Base-by-base conservation (phyloP, 1,140 invertebrate genomes). In the Ceratosolen solmsi region DNA sequence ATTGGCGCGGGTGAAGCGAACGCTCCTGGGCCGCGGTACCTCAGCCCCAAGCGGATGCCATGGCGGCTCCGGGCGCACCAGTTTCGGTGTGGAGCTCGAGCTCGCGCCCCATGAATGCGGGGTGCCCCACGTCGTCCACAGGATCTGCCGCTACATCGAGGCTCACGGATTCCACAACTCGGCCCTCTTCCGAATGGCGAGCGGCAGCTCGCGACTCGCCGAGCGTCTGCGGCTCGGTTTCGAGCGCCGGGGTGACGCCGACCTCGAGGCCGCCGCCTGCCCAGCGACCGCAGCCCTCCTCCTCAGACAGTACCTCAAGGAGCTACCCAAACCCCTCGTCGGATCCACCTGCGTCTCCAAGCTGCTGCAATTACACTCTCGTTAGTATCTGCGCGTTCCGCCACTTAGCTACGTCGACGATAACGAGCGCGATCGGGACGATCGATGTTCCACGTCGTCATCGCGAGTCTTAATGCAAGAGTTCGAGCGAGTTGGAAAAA, bases 321-420 rank as follows among this genome's bases (percentile, higher is more conserved):
- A 93, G 84, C 84, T 93, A 65, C 92, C 92, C 20, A 89, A 92
- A 84, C 91, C 92, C 71, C 86, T 93, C 30, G 89, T 93, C 30
- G 86, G 89, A 27, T 87, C 90, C 3, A 84, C 87, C 30, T 85
- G 91, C 54, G 88, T 92, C 74, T 86, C 85, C 22, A 90, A 90
- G 85, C 87, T 93, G 0, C 83, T 92, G 41, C 86, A 89, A 46
- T 68, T 89, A 81, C 90, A 91, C 79, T 79, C 87, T 38, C 87
- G 91, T 92, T 25, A 91, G 90, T 86, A 74, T 73, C 30, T 11
- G 13, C 51, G 11, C 51, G 5, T 13, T 46, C 41, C 13, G 7
- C 13, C 41, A 8, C 41, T 46, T 13, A 5, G 7, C 41, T 13
- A 5, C 13, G 7, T 13, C 41, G 13, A 5, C 41, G 13, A 46